Conservation (phyloP, 2,797 vertebrate species). For the Mastacembelus armatus region DNA sequence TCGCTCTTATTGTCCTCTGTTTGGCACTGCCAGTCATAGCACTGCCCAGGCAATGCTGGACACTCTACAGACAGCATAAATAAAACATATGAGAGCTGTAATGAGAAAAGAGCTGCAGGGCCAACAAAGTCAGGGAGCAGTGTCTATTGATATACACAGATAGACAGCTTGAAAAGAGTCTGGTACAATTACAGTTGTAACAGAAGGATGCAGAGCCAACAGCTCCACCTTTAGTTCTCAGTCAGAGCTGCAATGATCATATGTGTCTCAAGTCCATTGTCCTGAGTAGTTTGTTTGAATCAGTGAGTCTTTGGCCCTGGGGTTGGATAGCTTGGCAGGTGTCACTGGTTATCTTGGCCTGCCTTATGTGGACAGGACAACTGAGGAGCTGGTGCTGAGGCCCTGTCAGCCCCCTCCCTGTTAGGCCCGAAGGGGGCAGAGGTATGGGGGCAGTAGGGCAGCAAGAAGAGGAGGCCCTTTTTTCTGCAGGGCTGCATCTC, state of each 20-base stretch:
- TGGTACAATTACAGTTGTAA: conserved; percentile 24
- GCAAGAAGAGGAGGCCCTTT: conserved; percentile 54
- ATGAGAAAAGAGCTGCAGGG: conserved; percentile 79
- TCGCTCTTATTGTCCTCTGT: conserved; percentile 69
- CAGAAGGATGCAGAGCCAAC: conserved; percentile 45
- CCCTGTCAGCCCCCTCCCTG: conserved; percentile 74
- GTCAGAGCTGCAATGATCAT: conserved; percentile 53
- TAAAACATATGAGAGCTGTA: conserved; percentile 84
- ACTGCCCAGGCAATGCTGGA: conserved; percentile 79
- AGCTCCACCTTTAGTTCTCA: conserved; percentile 60
- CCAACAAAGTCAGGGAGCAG: conserved; percentile 70
- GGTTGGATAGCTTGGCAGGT: conserved; percentile 74
- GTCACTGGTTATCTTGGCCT: conserved; percentile 81
- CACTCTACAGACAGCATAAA: conserved; percentile 85
- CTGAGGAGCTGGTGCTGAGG: conserved; percentile 65
- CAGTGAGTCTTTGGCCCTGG: conserved; percentile 54
- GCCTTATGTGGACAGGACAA: conserved; percentile 74
- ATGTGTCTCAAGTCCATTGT: conserved; percentile 67
- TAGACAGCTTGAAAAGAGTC: conserved; percentile 39
- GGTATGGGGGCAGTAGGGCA: conserved; percentile 63
- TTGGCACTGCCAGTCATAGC: conserved; percentile 74
- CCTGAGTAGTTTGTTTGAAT: conserved; percentile 62
- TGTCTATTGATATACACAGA: conserved; percentile 51
- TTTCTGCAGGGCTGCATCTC: conserved; percentile 68
- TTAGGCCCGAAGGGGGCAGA: conserved; percentile 71